These are phyloP conservation scores for Rhogogaster chlorosoma DNA, from an alignment of 2,888 invertebrate genomes.

Conservation along the genomic window DNA sequence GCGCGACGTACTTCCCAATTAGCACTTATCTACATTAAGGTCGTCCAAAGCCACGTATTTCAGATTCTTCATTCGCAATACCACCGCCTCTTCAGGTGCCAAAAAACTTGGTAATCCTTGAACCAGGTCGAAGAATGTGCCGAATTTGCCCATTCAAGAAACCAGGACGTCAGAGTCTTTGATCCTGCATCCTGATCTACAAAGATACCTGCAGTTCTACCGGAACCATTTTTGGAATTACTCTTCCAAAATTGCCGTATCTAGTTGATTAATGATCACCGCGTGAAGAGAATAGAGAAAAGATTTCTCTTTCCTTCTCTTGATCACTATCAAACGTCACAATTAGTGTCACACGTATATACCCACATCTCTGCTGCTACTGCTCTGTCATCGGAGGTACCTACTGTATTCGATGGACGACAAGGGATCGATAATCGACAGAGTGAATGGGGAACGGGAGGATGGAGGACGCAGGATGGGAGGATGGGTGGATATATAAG, in stretches of 20 bases:
- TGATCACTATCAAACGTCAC: background rate
- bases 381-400: background rate
- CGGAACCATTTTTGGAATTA: background rate
- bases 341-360: background rate
- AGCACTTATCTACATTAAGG: background rate
- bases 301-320: background rate
- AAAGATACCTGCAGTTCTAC: background rate
- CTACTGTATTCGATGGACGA: conserved; percentile 24
- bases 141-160: no score
- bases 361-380: background rate
- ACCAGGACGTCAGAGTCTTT: no score
- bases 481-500: conserved; percentile 42
- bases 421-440: conserved; percentile 46
- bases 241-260: background rate
- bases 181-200: no score
- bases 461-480: conserved; percentile 8
- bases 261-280: background rate
- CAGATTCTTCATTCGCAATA: background rate
- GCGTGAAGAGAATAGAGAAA: background rate
- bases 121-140: no score
- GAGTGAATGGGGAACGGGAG: background rate
- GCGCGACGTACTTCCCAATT: background rate
- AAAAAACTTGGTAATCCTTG: no score
- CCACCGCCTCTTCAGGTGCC: background rate
- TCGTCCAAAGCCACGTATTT: background rate